These are phyloP conservation scores for Malurus elegans DNA, from an alignment of 2,113 vertebrate species.

Conservation along the genomic window DNA sequence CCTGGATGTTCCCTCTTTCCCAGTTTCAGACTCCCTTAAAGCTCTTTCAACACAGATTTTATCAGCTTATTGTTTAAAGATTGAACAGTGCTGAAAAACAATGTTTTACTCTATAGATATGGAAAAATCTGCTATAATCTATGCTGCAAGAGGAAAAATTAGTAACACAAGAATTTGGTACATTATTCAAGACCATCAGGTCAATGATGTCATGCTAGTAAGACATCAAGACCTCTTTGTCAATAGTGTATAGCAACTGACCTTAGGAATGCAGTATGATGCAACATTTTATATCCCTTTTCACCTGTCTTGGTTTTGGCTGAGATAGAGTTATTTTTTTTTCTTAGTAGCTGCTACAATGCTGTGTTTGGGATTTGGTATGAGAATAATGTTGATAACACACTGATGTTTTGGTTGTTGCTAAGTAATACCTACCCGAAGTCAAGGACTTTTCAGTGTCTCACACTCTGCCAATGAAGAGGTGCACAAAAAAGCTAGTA, in stretches of 20 bases:
- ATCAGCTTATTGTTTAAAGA: slow-evolving; percentile 21
- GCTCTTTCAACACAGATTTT: not conserved
- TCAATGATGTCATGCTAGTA: not conserved
- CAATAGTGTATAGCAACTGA: not conserved
- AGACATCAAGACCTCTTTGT: not conserved
- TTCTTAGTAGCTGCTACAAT: not conserved
- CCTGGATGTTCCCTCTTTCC: not conserved
- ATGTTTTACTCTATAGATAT: not conserved
- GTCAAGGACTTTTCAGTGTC: not conserved
- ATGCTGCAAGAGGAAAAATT: not conserved
- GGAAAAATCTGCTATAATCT: not conserved
- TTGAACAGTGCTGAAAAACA: not conserved
- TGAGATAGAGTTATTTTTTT: not conserved
- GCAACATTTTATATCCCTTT: not conserved
- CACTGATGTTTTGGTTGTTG: not conserved
- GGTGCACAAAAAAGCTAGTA: not conserved
- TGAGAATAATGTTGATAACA: not conserved
- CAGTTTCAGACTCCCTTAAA: not conserved
- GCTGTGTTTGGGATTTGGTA: not conserved
- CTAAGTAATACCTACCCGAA: not conserved
- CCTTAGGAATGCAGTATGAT: not conserved
- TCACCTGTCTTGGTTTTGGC: not conserved
- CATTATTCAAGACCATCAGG: not conserved
- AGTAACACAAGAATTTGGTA: not conserved
- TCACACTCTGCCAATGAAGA: not conserved